These are phyloP conservation scores for Phoenicopterus ruber DNA, from an alignment of 2,113 vertebrate genomes.

Conservation along the genomic window DNA sequence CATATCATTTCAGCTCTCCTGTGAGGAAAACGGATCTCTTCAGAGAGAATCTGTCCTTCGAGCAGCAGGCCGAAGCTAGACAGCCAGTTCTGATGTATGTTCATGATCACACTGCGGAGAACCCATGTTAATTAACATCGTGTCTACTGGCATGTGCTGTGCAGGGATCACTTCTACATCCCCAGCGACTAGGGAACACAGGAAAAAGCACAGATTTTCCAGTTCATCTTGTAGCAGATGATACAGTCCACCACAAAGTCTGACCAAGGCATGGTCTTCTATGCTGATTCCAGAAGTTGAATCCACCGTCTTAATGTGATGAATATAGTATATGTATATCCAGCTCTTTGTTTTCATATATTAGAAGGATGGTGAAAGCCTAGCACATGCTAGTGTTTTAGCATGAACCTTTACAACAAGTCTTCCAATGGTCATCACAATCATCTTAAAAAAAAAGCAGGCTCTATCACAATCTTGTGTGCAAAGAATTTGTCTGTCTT, in stretches of 20 bases:
- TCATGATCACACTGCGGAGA: neutral
- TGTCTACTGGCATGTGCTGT: neutral
- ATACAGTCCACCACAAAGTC: neutral
- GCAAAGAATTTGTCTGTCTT: neutral
- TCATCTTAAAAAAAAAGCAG: neutral
- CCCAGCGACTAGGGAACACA: neutral
- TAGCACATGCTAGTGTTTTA: neutral
- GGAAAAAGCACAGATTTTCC: neutral
- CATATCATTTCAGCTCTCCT: neutral
- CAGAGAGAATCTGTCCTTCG: neutral
- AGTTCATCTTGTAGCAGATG: neutral
- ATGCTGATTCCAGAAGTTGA: neutral
- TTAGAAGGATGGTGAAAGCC: neutral
- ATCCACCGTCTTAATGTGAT: neutral
- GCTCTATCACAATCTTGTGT: neutral
- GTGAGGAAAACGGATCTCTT: neutral
- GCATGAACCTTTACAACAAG: neutral
- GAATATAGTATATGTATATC: neutral
- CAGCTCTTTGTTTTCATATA: neutral
- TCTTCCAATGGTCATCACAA: neutral
- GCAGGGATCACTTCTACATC: neutral
- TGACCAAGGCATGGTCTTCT: neutral
- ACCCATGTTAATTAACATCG: neutral
- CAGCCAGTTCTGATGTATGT: neutral
- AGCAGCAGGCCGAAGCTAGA: neutral